Evolutionary conservation across 2,888 invertebrate species (phyloP).

Genomic region (Hemistola chrysoprasaria): DNA sequence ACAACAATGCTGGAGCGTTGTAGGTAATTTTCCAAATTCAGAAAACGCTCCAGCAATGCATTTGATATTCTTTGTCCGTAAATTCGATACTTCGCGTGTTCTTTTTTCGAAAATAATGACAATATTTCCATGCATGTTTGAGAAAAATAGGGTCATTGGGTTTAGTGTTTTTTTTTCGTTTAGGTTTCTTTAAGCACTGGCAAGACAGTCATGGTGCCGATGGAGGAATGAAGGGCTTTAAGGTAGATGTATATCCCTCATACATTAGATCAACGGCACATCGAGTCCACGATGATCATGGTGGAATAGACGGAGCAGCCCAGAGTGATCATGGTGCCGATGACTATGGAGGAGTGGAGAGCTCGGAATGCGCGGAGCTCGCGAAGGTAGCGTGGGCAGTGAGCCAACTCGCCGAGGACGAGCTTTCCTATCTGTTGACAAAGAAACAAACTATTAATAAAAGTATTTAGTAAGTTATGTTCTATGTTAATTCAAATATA

Average conservation of each 20-base stretch:
- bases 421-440: constrained; percentile 84
- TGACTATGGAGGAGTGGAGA: constrained; percentile 89
- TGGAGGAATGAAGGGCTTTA: no score
- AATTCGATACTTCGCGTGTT: no score
- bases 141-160: no score
- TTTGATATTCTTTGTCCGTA: no score
- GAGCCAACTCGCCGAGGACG: constrained; percentile 85
- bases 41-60: no score
- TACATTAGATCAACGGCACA: constrained; percentile 52
- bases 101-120: no score
- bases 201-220: no score
- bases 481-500: not conserved
- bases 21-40: no score
- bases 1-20: no score
- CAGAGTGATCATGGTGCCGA: constrained; percentile 86
- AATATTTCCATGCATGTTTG: no score
- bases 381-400: constrained; percentile 90
- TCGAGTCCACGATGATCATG: constrained; percentile 72
- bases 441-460: constrained; percentile 15
- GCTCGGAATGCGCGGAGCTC: constrained; percentile 88
- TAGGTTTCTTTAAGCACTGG: no score
- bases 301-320: constrained; percentile 74
- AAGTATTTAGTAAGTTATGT: not conserved
- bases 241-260: constrained; percentile 24
- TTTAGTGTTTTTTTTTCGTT: constrained; percentile 25